Base-by-base conservation (phyloP, 2,888 invertebrate genomes). In the Marasmarcha lunaedactyla region DNA sequence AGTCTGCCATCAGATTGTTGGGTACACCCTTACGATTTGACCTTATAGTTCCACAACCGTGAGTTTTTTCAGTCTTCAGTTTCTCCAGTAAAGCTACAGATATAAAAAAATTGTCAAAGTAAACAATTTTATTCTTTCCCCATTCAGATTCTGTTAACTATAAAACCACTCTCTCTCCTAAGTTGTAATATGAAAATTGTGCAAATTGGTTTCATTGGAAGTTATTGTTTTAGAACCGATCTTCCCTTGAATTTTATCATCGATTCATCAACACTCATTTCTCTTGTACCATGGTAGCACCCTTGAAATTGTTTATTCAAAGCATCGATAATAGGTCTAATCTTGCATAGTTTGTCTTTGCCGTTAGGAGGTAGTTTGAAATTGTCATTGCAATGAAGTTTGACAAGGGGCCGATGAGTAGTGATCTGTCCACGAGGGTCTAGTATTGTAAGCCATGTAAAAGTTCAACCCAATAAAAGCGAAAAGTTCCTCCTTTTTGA, bases 171-270 rank as follows among this genome's bases (percentile, higher is more conserved):
- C 40, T 48, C 26, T 47, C 44, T 44, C 42, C 45, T 10, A 25
- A 25, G 5, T 10, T 10, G 10, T 25, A 25, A 10, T 10, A 5
- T 5, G 26, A 7, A 25, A 25, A 25, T 42, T 43, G 40, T 46
- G 35, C 45, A 45, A 44, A 53, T 54, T 13, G 55, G 54, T 47
- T 61, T 59, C 39, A 50, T 52, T 26, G 55, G 57, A 38, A 59
- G 49, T 47, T 54, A 60, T 43, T 59, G 56, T 46, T 54, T 57
- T 30, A 58, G 36, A 13, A 42, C 44, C 38, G 45, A 46, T 38
- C 48, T 44, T 37, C 45, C 47, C 42, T 49, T 48, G 27, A 49
- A 50, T 47, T 49, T 52, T 33, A 49, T 42, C 49, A 51, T 49
- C 26, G 50, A 51, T 38, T 50, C 48, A 46, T 49, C 50, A 41